These are phyloP conservation scores for Corythornis leucogaster DNA, from an alignment of 2,797 vertebrate genomes.

Conservation along the genomic window DNA sequence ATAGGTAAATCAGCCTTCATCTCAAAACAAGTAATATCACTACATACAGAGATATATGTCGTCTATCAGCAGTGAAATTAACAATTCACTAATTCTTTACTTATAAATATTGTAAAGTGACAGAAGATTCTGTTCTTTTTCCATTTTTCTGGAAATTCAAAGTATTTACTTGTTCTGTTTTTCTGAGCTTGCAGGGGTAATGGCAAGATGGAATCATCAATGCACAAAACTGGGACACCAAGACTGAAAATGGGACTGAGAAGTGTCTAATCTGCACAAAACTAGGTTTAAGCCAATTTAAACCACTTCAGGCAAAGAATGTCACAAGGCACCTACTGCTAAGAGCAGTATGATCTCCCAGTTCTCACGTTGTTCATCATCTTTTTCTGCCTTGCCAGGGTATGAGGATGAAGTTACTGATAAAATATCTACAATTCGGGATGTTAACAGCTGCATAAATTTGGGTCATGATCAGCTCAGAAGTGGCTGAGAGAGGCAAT, in stretches of 20 bases:
- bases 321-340: background rate
- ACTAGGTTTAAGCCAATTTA: background rate
- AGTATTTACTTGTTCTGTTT: background rate
- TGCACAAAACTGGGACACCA: background rate
- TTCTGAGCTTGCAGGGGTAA: background rate
- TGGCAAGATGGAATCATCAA: background rate
- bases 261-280: background rate
- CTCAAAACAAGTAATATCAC: background rate
- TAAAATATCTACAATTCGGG: background rate
- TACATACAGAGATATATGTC: background rate
- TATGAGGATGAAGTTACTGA: background rate
- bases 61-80: background rate
- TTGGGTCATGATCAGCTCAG: background rate
- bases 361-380: background rate
- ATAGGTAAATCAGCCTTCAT: background rate
- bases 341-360: background rate
- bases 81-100: background rate
- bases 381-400: background rate
- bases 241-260: background rate
- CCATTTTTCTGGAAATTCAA: background rate
- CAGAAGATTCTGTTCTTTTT: background rate
- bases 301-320: background rate
- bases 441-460: background rate
- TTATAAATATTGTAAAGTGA: background rate
- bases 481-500: background rate